phyloP scores from a whole-genome alignment of 92 coral and sea anemone genomes.

The Porites evermanni region DNA sequence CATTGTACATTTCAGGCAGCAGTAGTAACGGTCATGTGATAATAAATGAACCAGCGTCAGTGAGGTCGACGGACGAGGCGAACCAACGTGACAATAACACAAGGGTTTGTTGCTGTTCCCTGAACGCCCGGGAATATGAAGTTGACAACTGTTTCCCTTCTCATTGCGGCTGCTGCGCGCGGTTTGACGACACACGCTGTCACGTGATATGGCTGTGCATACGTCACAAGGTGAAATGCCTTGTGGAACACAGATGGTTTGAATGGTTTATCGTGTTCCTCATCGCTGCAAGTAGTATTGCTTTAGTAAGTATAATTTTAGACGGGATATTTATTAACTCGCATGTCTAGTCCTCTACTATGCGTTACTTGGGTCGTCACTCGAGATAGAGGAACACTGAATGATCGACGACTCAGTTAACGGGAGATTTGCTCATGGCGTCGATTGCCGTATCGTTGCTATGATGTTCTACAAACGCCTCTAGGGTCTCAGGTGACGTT shows the following conservation, averaged over 20 bases:
- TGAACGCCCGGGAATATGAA: constrained; percentile 50
- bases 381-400: too few relatives aligned
- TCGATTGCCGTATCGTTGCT: too few relatives aligned
- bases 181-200: constrained; percentile 26
- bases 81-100: neutral
- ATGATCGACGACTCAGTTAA: too few relatives aligned
- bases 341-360: too few relatives aligned
- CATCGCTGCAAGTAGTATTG: constrained; percentile 88
- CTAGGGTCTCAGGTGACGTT: too few relatives aligned
- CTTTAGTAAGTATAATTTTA: constrained; percentile 69
- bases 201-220: constrained; percentile 63
- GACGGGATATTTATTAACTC: too few relatives aligned
- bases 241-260: constrained; percentile 86
- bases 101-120: constrained; percentile 54
- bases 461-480: too few relatives aligned
- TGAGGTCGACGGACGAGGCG: neutral
- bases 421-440: too few relatives aligned
- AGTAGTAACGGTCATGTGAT: constrained; percentile 13
- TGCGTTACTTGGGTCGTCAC: too few relatives aligned
- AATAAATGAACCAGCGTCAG: neutral
- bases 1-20: neutral
- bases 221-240: constrained; percentile 67
- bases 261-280: constrained; percentile 92
- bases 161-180: constrained; percentile 40
- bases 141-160: constrained; percentile 65